phyloP scores from a whole-genome alignment of 2,113 vertebrate species.

The Cathartes aura region DNA sequence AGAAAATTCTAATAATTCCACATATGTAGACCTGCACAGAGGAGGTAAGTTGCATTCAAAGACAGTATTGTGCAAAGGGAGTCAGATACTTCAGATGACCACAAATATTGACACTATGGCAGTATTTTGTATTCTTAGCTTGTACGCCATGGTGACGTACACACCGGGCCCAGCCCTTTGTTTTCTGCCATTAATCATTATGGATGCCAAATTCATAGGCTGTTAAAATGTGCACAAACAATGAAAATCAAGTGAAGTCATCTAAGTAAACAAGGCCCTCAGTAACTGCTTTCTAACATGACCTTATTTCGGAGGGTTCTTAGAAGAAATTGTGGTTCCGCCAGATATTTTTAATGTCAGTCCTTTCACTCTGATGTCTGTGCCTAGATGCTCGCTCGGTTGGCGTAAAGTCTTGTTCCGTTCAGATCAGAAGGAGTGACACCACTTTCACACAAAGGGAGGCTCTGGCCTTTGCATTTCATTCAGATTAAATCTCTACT shows the following conservation, averaged over 20 bases:
- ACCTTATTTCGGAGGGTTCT: not conserved
- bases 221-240: not conserved
- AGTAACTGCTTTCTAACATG: not conserved
- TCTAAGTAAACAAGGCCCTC: not conserved
- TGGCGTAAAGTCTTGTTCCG: accelerated
- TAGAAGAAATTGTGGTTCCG: not conserved
- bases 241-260: not conserved
- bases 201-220: not conserved
- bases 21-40: not conserved
- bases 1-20: not conserved
- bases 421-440: not conserved
- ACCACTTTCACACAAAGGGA: not conserved
- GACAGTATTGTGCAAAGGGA: not conserved
- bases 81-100: not conserved
- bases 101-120: not conserved
- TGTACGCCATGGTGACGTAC: accelerated
- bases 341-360: not conserved
- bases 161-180: not conserved
- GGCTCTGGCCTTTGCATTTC: not conserved
- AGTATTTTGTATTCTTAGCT: not conserved
- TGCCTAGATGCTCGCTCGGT: not conserved
- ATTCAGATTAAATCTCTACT: not conserved
- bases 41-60: not conserved
- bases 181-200: not conserved
- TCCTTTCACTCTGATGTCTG: not conserved